Base-by-base conservation (phyloP, 2,797 vertebrate species). In the Enteromius trimaculatus region DNA sequence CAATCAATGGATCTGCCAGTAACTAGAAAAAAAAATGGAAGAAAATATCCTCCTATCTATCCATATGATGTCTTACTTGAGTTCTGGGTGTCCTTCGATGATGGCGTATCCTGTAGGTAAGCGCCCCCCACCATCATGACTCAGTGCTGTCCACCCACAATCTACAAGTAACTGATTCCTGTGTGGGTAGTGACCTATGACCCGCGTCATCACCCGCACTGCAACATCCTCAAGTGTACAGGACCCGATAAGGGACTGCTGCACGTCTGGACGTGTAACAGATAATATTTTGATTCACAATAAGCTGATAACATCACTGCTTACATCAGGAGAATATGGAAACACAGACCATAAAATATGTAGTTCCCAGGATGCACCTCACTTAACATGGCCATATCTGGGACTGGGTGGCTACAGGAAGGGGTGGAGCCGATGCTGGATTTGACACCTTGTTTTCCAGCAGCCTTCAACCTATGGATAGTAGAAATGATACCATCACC, bases 341-440 rank as follows among this genome's bases (percentile, higher is more conserved):
- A 55, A 71, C 16, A 6, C 93, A 88, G 85, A 95, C 96, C 96
- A 0, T 96, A 97, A 90, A 97, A 96, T 16, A 93, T 77, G 10
- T 95, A 96, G 89, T 96, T 97, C 85, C 96, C 96, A 7, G 96
- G 96, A 87, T 97, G 96, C 78, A 97, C 91, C 90, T 97, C 96
- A 13, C 92, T 95, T 78, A 97, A 94, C 60, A 89, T 86, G 2
- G 87, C 88, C 96, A 97, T 97, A 88, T 96, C 94, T 13, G 92
- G 84, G 55, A 97, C 91, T 0, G 96, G 96, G 60, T 94, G 95
- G 88, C 94, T 97, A 76, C 96, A 96, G 79, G 96, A 95, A 0
- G 96, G 96, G 0, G 96, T 97, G 90, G 96, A 97, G 80, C 96
- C 96, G 4, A 96, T 95, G 92, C 94, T 95, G 87, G 94, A 96